Evolutionary conservation across 2,113 vertebrate genomes (phyloP).

Genomic region (Pelvicachromis taeniatus): DNA sequence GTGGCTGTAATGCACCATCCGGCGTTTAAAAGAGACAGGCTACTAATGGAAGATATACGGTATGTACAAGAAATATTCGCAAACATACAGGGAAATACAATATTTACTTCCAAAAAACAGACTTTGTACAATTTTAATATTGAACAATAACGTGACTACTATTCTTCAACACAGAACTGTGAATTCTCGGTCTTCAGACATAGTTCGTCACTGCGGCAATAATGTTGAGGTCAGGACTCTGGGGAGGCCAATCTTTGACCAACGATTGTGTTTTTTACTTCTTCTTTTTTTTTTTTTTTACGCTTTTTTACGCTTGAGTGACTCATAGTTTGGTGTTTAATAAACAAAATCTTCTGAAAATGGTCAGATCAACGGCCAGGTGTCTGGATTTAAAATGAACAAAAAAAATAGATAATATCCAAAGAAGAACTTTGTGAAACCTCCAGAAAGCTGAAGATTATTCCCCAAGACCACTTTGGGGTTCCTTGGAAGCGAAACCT

Average conservation of each 20-base stretch:
- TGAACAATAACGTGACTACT: background rate
- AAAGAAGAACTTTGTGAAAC: background rate
- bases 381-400: background rate
- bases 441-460: accelerated
- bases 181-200: accelerated
- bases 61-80: background rate
- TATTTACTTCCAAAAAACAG: background rate
- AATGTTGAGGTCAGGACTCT: background rate
- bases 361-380: accelerated
- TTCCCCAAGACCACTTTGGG: background rate
- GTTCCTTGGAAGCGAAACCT: background rate
- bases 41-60: too few relatives aligned
- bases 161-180: background rate
- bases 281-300: too few relatives aligned
- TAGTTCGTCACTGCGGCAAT: background rate
- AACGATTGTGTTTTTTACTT: accelerated
- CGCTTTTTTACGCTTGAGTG: background rate
- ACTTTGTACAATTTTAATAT: background rate
- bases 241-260: background rate
- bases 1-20: too few relatives aligned
- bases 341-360: background rate
- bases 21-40: too few relatives aligned
- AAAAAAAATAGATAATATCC: background rate
- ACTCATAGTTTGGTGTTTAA: background rate
- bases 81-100: background rate